Conservation (phyloP, 1,140 invertebrate genomes). For the Melitaea cinxia region DNA sequence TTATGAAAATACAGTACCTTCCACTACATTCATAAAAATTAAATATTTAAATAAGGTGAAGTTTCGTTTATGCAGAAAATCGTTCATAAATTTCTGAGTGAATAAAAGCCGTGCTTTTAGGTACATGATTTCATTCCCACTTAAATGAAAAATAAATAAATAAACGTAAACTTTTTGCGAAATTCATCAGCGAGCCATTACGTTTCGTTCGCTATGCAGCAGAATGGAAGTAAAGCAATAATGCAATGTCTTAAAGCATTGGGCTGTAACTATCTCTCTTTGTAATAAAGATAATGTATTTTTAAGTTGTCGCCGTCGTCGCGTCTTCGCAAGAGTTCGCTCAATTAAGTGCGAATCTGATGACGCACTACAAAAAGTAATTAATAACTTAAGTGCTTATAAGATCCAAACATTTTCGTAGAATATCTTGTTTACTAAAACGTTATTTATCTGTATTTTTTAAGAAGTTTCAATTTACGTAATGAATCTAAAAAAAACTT, state of each 20-base stretch:
- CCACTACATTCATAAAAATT: no score
- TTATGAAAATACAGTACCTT: no score
- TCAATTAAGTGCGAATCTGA: conserved; percentile 55
- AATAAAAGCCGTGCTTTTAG: background rate
- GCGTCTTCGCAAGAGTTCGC: conserved; percentile 48
- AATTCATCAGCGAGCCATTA: conserved; percentile 30
- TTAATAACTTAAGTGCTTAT: conserved; percentile 38
- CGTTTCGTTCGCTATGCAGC: conserved; percentile 27
- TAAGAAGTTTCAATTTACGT: no score
- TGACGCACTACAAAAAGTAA: conserved; percentile 40
- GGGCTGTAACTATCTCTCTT: conserved; percentile 46
- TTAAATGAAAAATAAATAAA: conserved; percentile 10
- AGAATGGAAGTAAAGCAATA: conserved; percentile 46
- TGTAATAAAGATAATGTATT: conserved; percentile 60
- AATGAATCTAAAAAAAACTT: background rate
- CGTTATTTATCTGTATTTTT: background rate
- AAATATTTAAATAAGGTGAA: background rate
- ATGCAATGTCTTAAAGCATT: conserved; percentile 46
- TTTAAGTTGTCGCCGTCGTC: conserved; percentile 64
- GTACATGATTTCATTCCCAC: background rate
- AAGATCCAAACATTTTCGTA: conserved; percentile 13
- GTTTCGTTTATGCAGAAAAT: background rate
- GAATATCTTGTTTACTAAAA: background rate
- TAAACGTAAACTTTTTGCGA: conserved; percentile 3
- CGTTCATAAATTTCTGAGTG: background rate